phyloP scores from a whole-genome alignment of 2,113 vertebrate species.

The Sterna hirundo region DNA sequence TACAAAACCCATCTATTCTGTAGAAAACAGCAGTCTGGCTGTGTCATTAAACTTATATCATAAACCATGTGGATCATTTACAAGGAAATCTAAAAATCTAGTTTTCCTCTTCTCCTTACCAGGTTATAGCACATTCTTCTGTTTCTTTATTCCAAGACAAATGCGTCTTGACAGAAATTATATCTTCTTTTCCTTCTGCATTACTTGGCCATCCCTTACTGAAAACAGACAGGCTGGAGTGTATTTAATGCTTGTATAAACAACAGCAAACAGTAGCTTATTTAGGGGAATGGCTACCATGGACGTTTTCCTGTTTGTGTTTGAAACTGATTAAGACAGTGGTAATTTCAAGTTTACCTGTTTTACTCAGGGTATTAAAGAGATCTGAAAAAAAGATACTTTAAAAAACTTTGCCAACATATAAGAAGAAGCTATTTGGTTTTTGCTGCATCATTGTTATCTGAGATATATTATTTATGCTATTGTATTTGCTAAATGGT shows the following conservation, averaged over 20 bases:
- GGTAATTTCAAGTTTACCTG: background rate
- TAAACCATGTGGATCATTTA: background rate
- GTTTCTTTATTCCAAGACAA: background rate
- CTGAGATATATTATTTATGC: background rate
- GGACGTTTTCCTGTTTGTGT: background rate
- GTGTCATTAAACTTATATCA: background rate
- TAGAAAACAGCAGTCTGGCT: background rate
- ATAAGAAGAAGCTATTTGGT: background rate
- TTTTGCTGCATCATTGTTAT: background rate
- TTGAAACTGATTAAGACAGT: background rate
- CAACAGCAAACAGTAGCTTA: background rate
- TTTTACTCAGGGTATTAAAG: background rate
- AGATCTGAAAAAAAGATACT: background rate
- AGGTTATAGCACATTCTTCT: background rate
- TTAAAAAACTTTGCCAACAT: background rate
- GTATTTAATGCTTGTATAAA: background rate
- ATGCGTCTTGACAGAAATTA: background rate
- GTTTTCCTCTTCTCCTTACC: background rate
- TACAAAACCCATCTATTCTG: background rate
- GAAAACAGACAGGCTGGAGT: background rate
- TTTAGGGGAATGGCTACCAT: background rate
- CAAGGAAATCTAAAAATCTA: background rate
- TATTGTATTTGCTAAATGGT: background rate
- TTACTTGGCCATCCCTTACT: background rate
- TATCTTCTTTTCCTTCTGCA: background rate